Evolutionary conservation across 2,113 vertebrate species (phyloP), one percentile per base, ranked within the genome.

Genomic region (Nymphicus hollandicus): DNA sequence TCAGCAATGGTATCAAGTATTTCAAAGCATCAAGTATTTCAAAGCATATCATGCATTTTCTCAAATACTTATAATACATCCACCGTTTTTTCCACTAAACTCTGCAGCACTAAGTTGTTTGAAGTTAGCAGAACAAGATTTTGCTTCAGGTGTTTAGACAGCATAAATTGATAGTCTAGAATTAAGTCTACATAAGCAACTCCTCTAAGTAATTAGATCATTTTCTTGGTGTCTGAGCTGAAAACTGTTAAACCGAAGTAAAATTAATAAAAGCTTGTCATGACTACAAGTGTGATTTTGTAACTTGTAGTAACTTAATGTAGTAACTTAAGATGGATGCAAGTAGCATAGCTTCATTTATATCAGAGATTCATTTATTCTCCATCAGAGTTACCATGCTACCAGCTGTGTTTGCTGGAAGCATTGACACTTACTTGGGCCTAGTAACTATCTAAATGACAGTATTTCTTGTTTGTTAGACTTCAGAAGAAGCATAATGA

Each of bases 371-470:
- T 7, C 64, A n/a, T 9, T 47, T 61, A 58, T 86, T 5, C 16
- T 79, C 28, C 39, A 28, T 27, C 27, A 14, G 22, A 37, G 46
- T 64, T 84, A 22, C 44, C 39, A 37, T 52, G 8, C 9, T 90
- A 52, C 80, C 88, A 93, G 52, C 43, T 84, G 52, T 83, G 79
- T 90, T 92, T 92, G 55, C 73, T 64, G 86, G 72, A 72, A 95
- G 41, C 49, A 70, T 4, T 64, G 69, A 72, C 81, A 76, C 27
- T 47, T 58, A 47, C 79, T 68, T 87, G 35, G 43, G 39, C 16
- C 29, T 64, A 27, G 10, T 43, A 83, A 60, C 20, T 52, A 56
- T 24, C 33, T 89, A 89, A 92, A 66, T 55, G n/a, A 55, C 44
- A 61, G 22, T 13, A 70, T 73, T 82, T 77, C 66, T 83, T 77